Conservation (phyloP, 1,140 invertebrate species). For the Euglossa dilemma region DNA sequence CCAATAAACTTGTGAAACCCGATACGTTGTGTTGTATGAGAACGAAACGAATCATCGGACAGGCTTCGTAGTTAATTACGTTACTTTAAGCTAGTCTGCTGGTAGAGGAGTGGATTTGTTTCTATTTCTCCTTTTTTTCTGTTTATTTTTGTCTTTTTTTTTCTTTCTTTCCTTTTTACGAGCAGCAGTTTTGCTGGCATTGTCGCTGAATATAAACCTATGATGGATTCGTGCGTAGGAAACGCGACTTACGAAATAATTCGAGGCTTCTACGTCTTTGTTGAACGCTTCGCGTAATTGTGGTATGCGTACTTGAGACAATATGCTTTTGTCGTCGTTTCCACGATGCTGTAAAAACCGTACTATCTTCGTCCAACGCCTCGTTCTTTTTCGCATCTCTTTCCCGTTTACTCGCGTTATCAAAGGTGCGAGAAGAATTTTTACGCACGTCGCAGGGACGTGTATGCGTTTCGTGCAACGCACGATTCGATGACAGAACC, state of each 20-base stretch:
- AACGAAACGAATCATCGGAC: constrained; percentile 31
- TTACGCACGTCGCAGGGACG: too few relatives aligned
- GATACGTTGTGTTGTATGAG: constrained; percentile 39
- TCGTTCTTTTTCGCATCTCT: not conserved
- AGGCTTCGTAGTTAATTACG: constrained; percentile 51
- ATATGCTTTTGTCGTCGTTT: not conserved
- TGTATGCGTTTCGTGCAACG: too few relatives aligned
- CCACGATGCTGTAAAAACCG: not conserved
- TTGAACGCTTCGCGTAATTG: constrained; percentile 13
- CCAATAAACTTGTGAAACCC: constrained; percentile 37
- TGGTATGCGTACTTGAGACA: not conserved
- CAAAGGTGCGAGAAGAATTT: too few relatives aligned
- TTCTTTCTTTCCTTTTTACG: not conserved
- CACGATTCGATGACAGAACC: not conserved
- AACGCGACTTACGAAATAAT: not conserved
- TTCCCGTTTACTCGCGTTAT: not conserved
- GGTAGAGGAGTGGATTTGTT: constrained; percentile 9
- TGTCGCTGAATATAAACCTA: not conserved
- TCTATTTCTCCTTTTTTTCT: not conserved
- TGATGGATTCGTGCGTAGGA: not conserved
- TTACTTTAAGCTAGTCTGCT: constrained; percentile 34
- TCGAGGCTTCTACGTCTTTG: not conserved
- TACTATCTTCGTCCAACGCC: not conserved
- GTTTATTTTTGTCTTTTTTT: too few relatives aligned
- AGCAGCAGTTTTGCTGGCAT: not conserved